These are phyloP conservation scores for Serripes groenlandicus DNA, from an alignment of 2,888 invertebrate genomes.

Conservation along the genomic window DNA sequence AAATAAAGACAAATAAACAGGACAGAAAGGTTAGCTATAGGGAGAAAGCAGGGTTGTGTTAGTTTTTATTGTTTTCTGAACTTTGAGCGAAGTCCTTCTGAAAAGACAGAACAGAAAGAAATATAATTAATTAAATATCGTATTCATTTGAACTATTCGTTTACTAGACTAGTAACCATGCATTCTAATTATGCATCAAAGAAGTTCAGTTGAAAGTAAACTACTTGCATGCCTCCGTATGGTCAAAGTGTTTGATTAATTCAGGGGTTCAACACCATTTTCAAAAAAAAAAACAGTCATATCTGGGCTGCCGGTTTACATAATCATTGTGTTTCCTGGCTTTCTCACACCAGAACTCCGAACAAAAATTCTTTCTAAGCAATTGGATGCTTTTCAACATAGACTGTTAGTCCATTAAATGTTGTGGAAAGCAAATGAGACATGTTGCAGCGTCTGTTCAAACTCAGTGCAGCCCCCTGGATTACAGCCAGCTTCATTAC, in stretches of 20 bases:
- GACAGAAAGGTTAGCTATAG: slow-evolving; percentile 49
- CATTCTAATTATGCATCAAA: too few relatives aligned
- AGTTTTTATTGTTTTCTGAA: slow-evolving; percentile 36
- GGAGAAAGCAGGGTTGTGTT: slow-evolving; percentile 44
- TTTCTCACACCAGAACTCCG: background rate
- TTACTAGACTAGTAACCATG: too few relatives aligned
- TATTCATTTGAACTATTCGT: too few relatives aligned
- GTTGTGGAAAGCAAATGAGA: too few relatives aligned
- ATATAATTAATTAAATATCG: too few relatives aligned
- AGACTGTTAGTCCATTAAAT: too few relatives aligned
- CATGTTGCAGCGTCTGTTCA: too few relatives aligned
- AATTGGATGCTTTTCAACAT: background rate
- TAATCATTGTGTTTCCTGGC: background rate
- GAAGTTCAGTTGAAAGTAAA: too few relatives aligned
- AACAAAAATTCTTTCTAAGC: background rate
- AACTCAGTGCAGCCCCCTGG: too few relatives aligned
- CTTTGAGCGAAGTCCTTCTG: slow-evolving; percentile 70
- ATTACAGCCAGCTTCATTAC: too few relatives aligned
- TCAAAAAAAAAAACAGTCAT: background rate
- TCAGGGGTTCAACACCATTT: background rate
- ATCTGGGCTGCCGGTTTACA: background rate
- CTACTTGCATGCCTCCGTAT: too few relatives aligned
- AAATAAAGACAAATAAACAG: slow-evolving; percentile 40
- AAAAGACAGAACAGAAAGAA: slow-evolving; percentile 66
- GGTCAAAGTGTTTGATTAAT: too few relatives aligned